Base-by-base conservation (phyloP, 2,797 vertebrate genomes). In the Chanos chanos region DNA sequence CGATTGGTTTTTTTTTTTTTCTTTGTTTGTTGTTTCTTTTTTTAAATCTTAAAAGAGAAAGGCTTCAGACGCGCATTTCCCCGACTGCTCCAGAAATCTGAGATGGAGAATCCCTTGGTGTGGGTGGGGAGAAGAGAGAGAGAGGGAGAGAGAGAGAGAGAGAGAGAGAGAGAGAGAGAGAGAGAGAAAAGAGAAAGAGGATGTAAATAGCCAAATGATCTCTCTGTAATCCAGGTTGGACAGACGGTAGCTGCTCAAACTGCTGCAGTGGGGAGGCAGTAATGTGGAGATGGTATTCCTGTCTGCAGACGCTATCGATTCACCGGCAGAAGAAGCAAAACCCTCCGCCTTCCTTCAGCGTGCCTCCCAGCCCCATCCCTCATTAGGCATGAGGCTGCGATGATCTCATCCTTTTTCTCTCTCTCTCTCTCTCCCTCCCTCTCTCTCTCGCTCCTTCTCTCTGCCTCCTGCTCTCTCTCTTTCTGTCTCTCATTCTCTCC, bases 341-440 rank as follows among this genome's bases (percentile, higher is more conserved):
- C 21, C 56, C 72, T 71, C 69, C 61, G 53, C 60, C 73, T 71
- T 70, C 60, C 74, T 57, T 51, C 66, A 45, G 45, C 66, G 34
- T 64, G 45, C 74, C 47, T 74, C 61, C 80, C 87, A 79, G 71
- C 78, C 85, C 83, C 80, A 79, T 83, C 83, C 78, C 87, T 90
- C 90, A 89, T 91, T 89, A 72, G 85, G 89, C 83, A 85, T 78
- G 86, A 88, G 89, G 90, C 92, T 93, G 92, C 92, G 91, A 93
- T 96, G 94, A 95, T 91, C 93, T 94, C 94, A 94, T 94, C 93
- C 84, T 86, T 81, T 74, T 72, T 72, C 74, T 61, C 53, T 71
- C 60, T 36, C 28, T 34, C 16, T 15, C 45, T 12, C 44, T 4
- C 16, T 9, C 12, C n/a, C 50, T 5, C 43, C 40, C 18, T 19